Percentiles rank a stretch among this genome's conserved stretches.
These are phyloP conservation scores for Meriones psammophilus DNA, from an alignment of 2,797 vertebrate genomes.

Conservation along the genomic window DNA sequence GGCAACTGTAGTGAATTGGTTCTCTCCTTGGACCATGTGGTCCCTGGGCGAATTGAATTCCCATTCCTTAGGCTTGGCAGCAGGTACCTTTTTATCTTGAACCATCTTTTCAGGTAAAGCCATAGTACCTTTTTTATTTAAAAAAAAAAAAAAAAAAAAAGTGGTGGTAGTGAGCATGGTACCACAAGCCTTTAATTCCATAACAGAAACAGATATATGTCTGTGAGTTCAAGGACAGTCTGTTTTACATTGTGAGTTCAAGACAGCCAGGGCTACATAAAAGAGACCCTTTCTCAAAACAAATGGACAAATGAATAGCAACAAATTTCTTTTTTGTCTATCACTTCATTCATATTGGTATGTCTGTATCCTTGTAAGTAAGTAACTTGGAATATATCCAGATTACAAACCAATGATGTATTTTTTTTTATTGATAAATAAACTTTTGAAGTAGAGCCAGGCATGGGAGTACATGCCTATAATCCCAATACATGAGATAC, in stretches of 20 bases:
- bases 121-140: neutral
- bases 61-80: neutral
- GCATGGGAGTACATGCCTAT: neutral
- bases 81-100: neutral
- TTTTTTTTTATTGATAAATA: neutral
- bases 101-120: neutral
- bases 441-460: neutral
- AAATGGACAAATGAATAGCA: neutral
- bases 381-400: conserved; percentile 7
- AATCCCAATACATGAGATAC: neutral
- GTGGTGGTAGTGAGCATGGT: neutral
- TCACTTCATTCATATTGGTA: conserved; percentile 30
- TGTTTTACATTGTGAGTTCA: neutral
- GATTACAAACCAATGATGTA: conserved; percentile 16
- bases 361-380: conserved; percentile 28
- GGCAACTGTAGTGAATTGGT: neutral
- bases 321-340: conserved; percentile 7
- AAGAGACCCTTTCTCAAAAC: neutral
- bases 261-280: neutral
- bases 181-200: neutral
- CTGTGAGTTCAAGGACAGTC: neutral
- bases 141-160: neutral
- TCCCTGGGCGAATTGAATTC: neutral
- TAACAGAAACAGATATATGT: neutral
- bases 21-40: neutral